These are phyloP conservation scores for Pachypanchax playfairii DNA, from an alignment of 2,113 vertebrate genomes.

Conservation along the genomic window DNA sequence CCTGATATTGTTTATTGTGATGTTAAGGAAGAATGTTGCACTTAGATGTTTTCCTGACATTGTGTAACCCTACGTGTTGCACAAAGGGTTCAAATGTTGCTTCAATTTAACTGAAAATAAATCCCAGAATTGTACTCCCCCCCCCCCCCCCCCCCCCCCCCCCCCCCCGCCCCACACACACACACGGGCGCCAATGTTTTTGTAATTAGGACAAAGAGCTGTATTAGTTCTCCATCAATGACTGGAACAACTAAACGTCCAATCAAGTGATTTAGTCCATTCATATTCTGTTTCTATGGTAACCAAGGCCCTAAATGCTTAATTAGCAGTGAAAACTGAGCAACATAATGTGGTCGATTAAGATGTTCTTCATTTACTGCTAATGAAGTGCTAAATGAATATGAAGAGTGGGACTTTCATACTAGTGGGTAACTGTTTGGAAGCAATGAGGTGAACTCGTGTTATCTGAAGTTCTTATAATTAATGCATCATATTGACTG, in stretches of 20 bases:
- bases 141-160: too few species aligned
- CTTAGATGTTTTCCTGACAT: too few species aligned
- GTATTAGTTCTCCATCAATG: constrained; percentile 48
- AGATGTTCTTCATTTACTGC: constrained; percentile 5
- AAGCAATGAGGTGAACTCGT: background rate
- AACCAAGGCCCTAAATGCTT: constrained; percentile 44
- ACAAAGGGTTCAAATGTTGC: too few species aligned
- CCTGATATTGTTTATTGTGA: too few species aligned
- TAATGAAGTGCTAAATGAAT: constrained; percentile 38
- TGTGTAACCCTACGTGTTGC: too few species aligned
- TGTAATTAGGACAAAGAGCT: constrained; percentile 43
- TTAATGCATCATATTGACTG: background rate
- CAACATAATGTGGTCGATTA: constrained; percentile 32
- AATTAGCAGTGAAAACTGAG: constrained; percentile 46
- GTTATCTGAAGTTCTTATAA: constrained; percentile 1
- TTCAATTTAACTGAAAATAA: too few species aligned
- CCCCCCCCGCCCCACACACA: too few species aligned
- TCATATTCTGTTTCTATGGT: constrained; percentile 54
- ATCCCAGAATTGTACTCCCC: too few species aligned
- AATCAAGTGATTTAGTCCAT: constrained; percentile 48
- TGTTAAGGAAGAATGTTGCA: too few species aligned
- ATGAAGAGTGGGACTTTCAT: background rate
- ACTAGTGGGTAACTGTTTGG: background rate
- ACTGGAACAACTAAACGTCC: constrained; percentile 36
- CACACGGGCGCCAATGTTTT: constrained; percentile 7